Conservation (phyloP, 1,140 invertebrate species). For the Lithobius niger region DNA sequence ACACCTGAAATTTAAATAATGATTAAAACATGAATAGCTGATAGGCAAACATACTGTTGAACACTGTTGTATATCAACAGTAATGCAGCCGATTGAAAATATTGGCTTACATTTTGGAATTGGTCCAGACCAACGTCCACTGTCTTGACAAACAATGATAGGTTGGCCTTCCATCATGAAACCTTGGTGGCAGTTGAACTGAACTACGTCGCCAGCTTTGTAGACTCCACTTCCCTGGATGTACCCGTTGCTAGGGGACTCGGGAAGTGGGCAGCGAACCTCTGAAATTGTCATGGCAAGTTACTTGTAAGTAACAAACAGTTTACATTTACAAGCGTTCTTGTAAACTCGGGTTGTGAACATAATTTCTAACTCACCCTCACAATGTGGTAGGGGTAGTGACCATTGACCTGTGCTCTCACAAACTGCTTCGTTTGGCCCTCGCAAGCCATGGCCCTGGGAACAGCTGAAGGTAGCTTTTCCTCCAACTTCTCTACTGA, state of each 20-base stretch:
- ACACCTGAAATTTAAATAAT: constrained; percentile 51
- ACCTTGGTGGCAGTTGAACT: constrained; percentile 71
- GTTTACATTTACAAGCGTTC: constrained; percentile 16
- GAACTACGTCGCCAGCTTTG: constrained; percentile 64
- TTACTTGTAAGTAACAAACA: background rate
- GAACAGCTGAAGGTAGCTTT: constrained; percentile 62
- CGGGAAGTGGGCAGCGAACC: constrained; percentile 56
- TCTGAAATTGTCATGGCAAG: constrained; percentile 36
- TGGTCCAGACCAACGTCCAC: constrained; percentile 67
- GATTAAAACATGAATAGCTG: too few relatives aligned
- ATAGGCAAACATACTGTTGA: too few relatives aligned
- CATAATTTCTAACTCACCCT: constrained; percentile 37
- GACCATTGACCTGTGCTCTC: constrained; percentile 65
- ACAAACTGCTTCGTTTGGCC: constrained; percentile 56
- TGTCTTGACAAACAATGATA: constrained; percentile 73
- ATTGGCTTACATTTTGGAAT: constrained; percentile 72
- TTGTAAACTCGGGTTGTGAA: constrained; percentile 28
- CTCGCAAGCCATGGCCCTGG: constrained; percentile 59
- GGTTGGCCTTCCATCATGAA: constrained; percentile 75
- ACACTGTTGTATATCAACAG: too few relatives aligned
- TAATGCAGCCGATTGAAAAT: constrained; percentile 26
- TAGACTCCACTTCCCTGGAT: constrained; percentile 55
- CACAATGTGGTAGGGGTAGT: constrained; percentile 51
- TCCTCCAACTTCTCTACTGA: constrained; percentile 59
- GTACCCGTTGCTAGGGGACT: constrained; percentile 56